Evolutionary conservation across 2,888 invertebrate species (phyloP).

Genomic region (Microdon myrmicae): DNA sequence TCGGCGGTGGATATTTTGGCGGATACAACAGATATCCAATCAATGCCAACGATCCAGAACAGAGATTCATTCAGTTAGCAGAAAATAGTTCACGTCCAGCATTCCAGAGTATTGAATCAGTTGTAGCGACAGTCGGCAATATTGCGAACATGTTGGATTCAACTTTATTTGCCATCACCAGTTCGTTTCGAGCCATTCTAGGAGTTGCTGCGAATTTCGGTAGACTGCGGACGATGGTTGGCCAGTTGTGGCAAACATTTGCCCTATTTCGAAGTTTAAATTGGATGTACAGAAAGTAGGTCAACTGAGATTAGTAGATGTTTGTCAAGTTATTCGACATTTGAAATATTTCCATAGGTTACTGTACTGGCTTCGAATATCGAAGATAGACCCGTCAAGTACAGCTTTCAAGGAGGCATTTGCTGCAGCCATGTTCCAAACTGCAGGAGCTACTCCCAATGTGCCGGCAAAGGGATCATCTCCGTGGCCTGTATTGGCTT

Average conservation of each 20-base stretch:
- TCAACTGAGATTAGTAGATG: neutral
- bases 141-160: conserved; percentile 97
- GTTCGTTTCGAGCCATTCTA: conserved; percentile 93
- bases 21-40: conserved; percentile 61
- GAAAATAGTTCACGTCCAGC: conserved; percentile 92
- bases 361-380: conserved; percentile 63
- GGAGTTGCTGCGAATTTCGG: conserved; percentile 97
- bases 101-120: conserved; percentile 93
- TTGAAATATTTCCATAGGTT: conserved; percentile 55
- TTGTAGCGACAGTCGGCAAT: conserved; percentile 91
- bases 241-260: conserved; percentile 88
- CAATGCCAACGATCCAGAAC: conserved; percentile 62
- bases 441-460: conserved; percentile 64
- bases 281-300: conserved; percentile 79
- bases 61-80: conserved; percentile 83
- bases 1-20: conserved; percentile 58
- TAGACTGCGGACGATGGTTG: conserved; percentile 81
- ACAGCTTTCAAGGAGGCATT: conserved; percentile 68
- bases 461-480: conserved; percentile 68
- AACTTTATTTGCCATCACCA: conserved; percentile 94
- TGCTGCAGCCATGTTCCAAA: conserved; percentile 64
- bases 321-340: neutral
- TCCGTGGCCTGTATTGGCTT: conserved; percentile 89
- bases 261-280: conserved; percentile 82
- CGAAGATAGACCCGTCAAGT: conserved; percentile 64